Base-by-base conservation (phyloP, 2,888 invertebrate species). In the Dicroscelio sp. region DNA sequence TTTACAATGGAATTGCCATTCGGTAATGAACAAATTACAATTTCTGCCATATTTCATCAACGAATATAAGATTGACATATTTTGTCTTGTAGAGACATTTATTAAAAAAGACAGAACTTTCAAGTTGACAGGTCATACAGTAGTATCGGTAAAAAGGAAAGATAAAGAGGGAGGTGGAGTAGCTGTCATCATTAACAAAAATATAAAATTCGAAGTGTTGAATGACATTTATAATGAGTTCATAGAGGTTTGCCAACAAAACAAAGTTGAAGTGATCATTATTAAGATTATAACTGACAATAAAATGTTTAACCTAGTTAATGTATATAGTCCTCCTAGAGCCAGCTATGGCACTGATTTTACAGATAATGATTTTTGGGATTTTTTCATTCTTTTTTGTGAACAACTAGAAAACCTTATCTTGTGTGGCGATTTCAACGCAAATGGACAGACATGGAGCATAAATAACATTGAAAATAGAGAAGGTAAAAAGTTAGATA, bases 1-100 rank as follows among this genome's bases (percentile, higher is more conserved):
- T 23, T 63, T 63, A 55, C 63, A 63, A 63, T 63, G 63, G 63
- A 63, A 63, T 27, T 23, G 27, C 5, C 63, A 63, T 23, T 63
- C 63, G 27, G 4, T 63, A 27, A 23, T 12, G 4, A 63, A 63
- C 27, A 63, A 63, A 63, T 12, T 27, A 10, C 4, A 23, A 4
- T n/a, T 27, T 12, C 12, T 63, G 25, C 25, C 25, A 2, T 10
- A 63, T 23, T 27, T 63, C 4, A 63, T 27, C 8, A 63, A 63
- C 27, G 23, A 63, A 27, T 27, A n/a, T 12, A 27, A 63, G 12
- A 55, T 55, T 14, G 55, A 55, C 20, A 23, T 63, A 25, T 63
- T 63, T 12, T 63, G 63, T 63, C 27, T 63, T 14, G 30, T 23
- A 12, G 63, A 63, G 63, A 63, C 63, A 8, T 63, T 27, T 63